Percentiles rank a stretch among this genome's conserved stretches.
Evolutionary conservation across 2,797 vertebrate genomes (phyloP).

Genomic region (Lemur catta): DNA sequence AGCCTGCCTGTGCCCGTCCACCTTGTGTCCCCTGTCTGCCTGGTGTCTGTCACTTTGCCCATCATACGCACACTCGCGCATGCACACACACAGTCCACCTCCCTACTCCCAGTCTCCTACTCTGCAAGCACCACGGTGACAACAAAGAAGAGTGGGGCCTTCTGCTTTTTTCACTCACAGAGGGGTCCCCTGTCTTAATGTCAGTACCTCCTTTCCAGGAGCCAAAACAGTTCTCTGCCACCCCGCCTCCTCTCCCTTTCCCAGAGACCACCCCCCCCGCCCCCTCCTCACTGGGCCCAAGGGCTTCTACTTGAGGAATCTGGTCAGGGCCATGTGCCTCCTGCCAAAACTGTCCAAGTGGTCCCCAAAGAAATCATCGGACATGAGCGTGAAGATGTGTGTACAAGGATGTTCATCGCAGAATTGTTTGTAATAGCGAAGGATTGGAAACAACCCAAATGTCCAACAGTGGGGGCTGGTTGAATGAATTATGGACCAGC

Average conservation of each 20-base stretch:
- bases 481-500: conserved; percentile 57
- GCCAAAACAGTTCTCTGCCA: background rate
- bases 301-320: conserved; percentile 50
- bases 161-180: background rate
- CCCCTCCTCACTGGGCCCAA: background rate
- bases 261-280: background rate
- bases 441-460: conserved; percentile 68
- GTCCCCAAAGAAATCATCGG: conserved; percentile 72
- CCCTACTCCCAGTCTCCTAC: background rate
- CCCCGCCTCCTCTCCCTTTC: background rate
- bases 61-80: background rate
- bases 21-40: conserved; percentile 38
- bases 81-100: background rate
- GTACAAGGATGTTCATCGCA: conserved; percentile 58
- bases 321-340: conserved; percentile 49
- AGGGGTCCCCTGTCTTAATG: background rate
- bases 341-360: conserved; percentile 65
- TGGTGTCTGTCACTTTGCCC: conserved; percentile 58
- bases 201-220: background rate
- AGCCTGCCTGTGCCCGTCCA: conserved; percentile 44
- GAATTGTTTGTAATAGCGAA: conserved; percentile 70
- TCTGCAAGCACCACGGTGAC: background rate
- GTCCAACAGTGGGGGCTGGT: conserved; percentile 59
- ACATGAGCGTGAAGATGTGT: conserved; percentile 55
- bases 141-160: background rate